Evolutionary conservation across 1,140 invertebrate species (phyloP).

Genomic region (Pseudomyrmex flavicornis): DNA sequence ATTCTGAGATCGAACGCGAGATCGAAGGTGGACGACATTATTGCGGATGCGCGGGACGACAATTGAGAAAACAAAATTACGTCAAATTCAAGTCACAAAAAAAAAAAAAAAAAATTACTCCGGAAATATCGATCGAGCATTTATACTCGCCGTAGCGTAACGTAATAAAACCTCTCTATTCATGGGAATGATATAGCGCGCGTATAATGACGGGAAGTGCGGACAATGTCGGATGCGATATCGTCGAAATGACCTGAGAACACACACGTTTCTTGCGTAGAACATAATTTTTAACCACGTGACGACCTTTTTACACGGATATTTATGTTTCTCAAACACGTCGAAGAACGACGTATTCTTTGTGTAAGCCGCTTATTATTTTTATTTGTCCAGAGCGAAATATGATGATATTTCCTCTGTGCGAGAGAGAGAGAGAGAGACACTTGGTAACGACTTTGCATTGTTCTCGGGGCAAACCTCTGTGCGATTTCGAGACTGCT

Average conservation of each 20-base stretch:
- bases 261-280: background rate
- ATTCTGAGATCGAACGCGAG: background rate
- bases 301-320: too few species aligned
- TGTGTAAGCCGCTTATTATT: background rate
- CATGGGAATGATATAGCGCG: background rate
- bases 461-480: background rate
- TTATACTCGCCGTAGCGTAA: constrained; percentile 1
- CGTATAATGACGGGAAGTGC: constrained; percentile 26
- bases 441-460: background rate
- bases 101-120: background rate
- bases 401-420: background rate
- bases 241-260: background rate
- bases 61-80: background rate
- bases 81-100: background rate
- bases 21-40: background rate
- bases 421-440: background rate
- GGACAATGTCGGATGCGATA: constrained; percentile 20
- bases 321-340: too few species aligned
- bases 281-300: too few species aligned
- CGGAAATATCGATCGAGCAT: constrained; percentile 40
- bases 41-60: too few species aligned
- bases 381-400: background rate
- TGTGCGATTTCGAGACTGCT: background rate
- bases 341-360: background rate
- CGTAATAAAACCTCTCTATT: constrained; percentile 18